Base-by-base conservation (phyloP, 2,797 vertebrate species). In the Argya squamiceps region DNA sequence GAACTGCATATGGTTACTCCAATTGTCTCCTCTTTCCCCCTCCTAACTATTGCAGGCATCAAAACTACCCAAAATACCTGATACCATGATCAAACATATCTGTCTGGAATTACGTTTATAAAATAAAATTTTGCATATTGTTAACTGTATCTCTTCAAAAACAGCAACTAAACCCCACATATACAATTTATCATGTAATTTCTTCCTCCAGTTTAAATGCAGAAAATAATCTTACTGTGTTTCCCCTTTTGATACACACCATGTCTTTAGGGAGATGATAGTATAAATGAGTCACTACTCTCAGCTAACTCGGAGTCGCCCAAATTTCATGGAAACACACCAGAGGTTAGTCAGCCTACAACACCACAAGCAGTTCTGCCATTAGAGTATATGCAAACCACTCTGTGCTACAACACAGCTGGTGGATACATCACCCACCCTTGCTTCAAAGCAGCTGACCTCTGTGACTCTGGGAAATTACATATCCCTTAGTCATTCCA, bases 391-490 rank as follows among this genome's bases (percentile, higher is more conserved):
- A 75, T 5, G 68, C 39, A 88, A 93, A 94, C 21, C 47, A 88
- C 50, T 71, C 18, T 29, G 11, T 55, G 60, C 47, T 47, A 65
- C 46, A 88, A 55, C 58, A 86, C 36, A 73, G 47, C 29, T 62
- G 53, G 16, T 53, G 34, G 37, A 73, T 36, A 75, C 36, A 41
- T 88, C 91, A 75, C 11, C 55, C 32, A 2, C 69, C 18, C 5
- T 56, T 92, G 69, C 63, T 74, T 84, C 85, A 84, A 93, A 96
- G 73, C 76, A 95, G 85, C 80, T 96, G 95, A 94, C 84, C 43
- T 83, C 46, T 81, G 49, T 89, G 74, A 88, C 80, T 53, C 13
- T 3, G 49, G 18, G n/a, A 81, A 84, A 81, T 63, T 46, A 22
- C 84, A 29, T 27, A 80, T 27, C 30, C 37, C 20, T 88, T 74